phyloP scores from a whole-genome alignment of 37 sponge, comb jelly and placozoan genomes.

The Bolinopsis microptera region DNA sequence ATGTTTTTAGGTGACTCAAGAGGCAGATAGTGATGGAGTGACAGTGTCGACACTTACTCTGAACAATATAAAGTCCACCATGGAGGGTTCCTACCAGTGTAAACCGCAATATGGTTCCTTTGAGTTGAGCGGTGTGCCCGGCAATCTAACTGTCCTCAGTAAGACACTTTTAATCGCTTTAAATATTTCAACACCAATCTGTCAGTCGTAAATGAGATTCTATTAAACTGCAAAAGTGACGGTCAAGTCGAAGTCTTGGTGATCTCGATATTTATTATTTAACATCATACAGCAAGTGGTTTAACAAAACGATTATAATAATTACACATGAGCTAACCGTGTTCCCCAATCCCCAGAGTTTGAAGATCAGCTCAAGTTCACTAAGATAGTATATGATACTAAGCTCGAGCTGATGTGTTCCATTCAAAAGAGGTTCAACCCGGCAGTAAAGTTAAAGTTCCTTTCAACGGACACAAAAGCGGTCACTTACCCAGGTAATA shows the following conservation, averaged over 20 bases:
- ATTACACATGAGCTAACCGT: too few relatives aligned
- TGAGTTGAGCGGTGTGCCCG: background rate
- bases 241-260: too few relatives aligned
- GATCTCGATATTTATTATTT: too few relatives aligned
- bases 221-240: too few relatives aligned
- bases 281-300: too few relatives aligned
- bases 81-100: background rate
- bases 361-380: background rate
- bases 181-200: too few relatives aligned
- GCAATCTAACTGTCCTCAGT: conserved; percentile 5
- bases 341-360: too few relatives aligned
- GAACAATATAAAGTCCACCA: background rate
- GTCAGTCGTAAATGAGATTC: too few relatives aligned
- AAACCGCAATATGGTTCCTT: conserved; percentile 11
- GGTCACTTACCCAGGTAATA: background rate
- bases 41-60: background rate
- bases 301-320: too few relatives aligned
- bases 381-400: background rate
- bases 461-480: background rate
- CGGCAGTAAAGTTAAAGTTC: background rate
- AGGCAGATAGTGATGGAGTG: background rate
- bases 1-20: background rate
- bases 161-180: background rate
- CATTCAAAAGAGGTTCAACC: background rate
- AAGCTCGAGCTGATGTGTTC: background rate